Percentiles rank a stretch among this genome's conserved stretches.
Evolutionary conservation across 2,113 vertebrate genomes (phyloP).

Genomic region (Gopherus flavomarginatus): DNA sequence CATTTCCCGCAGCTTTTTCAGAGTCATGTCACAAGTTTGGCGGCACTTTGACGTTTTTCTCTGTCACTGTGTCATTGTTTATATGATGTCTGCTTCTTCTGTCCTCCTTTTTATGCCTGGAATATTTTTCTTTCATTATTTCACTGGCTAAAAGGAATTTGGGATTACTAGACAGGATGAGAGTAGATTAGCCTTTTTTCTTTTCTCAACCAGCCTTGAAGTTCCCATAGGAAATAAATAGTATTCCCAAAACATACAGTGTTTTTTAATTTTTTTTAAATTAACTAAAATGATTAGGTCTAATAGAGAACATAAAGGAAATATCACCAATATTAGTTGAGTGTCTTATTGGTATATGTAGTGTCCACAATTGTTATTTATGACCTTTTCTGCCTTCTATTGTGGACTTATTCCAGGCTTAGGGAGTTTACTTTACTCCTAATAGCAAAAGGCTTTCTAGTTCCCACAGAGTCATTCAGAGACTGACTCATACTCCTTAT

Average conservation of each 20-base stretch:
- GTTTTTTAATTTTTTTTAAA: conserved; percentile 60
- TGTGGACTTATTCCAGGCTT: conserved; percentile 85
- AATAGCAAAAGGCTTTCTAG: conserved; percentile 85
- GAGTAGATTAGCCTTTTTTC: conserved; percentile 70
- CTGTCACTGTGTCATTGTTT: conserved; percentile 71
- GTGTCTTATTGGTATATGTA: conserved; percentile 63
- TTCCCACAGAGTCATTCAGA: conserved; percentile 92
- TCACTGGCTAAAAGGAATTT: conserved; percentile 72
- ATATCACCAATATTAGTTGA: conserved; percentile 59
- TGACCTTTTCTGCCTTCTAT: conserved; percentile 81
- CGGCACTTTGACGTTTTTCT: conserved; percentile 68
- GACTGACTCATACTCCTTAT: conserved; percentile 88
- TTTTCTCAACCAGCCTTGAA: conserved; percentile 70
- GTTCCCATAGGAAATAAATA: conserved; percentile 80
- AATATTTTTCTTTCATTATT: conserved; percentile 76
- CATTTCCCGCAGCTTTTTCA: conserved; percentile 57
- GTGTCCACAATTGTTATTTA: conserved; percentile 81
- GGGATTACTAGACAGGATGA: conserved; percentile 76
- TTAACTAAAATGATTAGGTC: conserved; percentile 67
- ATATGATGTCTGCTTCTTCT: conserved; percentile 69
- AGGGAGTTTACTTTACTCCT: conserved; percentile 89
- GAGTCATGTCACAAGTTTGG: conserved; percentile 65
- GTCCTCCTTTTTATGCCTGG: conserved; percentile 71
- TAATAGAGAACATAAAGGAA: conserved; percentile 71
- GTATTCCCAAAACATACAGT: conserved; percentile 60